A percentile compares a stretch with the other conserved stretches of the same genome.
Conservation (phyloP, 2,113 vertebrate genomes). For the Callospermophilus lateralis region DNA sequence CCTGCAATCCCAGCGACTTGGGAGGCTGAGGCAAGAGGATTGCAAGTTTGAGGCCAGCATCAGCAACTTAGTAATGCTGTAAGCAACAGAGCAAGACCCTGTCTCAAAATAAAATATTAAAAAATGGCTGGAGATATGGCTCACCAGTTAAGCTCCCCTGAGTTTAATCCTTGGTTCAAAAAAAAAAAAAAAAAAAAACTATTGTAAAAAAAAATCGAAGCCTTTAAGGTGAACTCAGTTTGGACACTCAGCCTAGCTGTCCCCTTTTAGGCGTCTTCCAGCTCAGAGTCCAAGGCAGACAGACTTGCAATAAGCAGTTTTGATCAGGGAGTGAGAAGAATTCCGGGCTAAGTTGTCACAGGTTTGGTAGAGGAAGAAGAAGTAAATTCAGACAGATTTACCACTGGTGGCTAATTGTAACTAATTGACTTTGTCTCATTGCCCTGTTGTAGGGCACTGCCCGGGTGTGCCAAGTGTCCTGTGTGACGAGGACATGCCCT, state of each 20-base stretch:
- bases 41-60: too few relatives aligned
- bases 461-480: neutral
- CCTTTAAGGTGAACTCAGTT: neutral
- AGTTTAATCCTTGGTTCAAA: too few relatives aligned
- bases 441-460: fast-evolving
- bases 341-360: neutral
- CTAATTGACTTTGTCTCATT: too few relatives aligned
- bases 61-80: too few relatives aligned
- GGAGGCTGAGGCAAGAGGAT: too few relatives aligned
- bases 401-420: fast-evolving
- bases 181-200: too few relatives aligned
- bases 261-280: neutral
- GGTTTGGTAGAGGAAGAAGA: neutral
- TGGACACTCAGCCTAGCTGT: neutral
- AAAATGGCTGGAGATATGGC: too few relatives aligned
- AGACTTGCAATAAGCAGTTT: neutral
- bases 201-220: neutral
- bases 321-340: neutral
- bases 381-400: neutral
- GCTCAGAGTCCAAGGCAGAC: neutral
- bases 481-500: fast-evolving
- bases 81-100: too few relatives aligned
- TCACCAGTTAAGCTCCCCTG: too few relatives aligned
- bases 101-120: too few relatives aligned
- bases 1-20: too few relatives aligned